Evolutionary conservation across 2,888 invertebrate genomes (phyloP).

Genomic region (Phortica magna): DNA sequence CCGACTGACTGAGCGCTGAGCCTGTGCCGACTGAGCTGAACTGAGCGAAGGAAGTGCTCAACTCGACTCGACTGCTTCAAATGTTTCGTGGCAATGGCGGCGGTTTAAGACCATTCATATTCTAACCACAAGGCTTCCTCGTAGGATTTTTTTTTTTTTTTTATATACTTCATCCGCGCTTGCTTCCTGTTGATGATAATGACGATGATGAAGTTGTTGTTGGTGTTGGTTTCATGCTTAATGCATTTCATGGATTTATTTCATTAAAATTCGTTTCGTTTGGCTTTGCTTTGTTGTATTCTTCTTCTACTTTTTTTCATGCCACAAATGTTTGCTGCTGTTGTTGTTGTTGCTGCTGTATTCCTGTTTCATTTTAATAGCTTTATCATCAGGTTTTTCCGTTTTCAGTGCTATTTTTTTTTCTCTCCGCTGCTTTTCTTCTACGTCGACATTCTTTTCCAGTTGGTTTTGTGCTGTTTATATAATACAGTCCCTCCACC

Average conservation of each 20-base stretch:
- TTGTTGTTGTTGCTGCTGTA: too few relatives aligned
- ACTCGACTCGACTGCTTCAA: too few relatives aligned
- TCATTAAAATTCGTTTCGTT: slow-evolving; percentile 21
- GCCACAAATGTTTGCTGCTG: too few relatives aligned
- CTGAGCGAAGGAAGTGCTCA: background rate
- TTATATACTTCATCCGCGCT: background rate
- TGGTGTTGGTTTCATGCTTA: slow-evolving; percentile 18
- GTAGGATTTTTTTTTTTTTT: background rate
- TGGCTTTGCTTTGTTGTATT: background rate
- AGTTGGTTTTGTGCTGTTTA: background rate
- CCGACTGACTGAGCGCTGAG: too few relatives aligned
- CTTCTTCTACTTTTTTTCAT: too few relatives aligned
- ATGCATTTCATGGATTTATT: slow-evolving; percentile 29
- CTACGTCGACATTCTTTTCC: background rate
- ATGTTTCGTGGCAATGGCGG: background rate
- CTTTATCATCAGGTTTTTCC: too few relatives aligned
- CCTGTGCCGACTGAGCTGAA: background rate
- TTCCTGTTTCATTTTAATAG: too few relatives aligned
- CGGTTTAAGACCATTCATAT: background rate
- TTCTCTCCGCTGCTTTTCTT: too few relatives aligned
- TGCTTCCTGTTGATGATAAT: too few relatives aligned
- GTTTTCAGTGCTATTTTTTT: too few relatives aligned
- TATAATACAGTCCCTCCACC: background rate
- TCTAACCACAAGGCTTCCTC: background rate
- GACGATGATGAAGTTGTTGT: background rate